Conservation (phyloP, 30 jellyfish, hydroid and myxozoan species). For the Turritopsis dohrnii region DNA sequence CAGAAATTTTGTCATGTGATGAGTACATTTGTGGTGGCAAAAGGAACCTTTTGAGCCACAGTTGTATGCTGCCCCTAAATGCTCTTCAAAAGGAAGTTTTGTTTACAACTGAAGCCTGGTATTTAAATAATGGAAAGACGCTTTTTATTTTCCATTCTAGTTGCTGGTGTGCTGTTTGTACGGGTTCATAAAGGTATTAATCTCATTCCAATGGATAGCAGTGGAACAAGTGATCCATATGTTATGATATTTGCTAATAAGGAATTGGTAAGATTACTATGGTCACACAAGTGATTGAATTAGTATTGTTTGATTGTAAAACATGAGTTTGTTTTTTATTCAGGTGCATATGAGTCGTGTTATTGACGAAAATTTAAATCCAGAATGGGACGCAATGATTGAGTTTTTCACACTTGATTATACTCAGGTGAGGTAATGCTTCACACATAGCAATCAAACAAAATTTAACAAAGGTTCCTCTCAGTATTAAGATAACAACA, state of each 20-base stretch:
- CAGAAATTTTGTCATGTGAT: too few species aligned
- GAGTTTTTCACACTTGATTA: constrained; percentile 89
- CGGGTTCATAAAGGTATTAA: constrained; percentile 84
- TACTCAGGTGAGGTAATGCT: constrained; percentile 50
- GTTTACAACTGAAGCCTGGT: too few species aligned
- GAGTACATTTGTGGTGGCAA: too few species aligned
- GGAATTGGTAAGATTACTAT: constrained; percentile 61
- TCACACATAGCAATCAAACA: neutral
- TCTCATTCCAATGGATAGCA: constrained; percentile 95
- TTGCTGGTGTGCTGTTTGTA: constrained; percentile 89
- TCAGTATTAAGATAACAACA: too few species aligned
- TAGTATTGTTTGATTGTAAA: neutral
- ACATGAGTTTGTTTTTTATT: neutral
- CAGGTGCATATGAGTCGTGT: constrained; percentile 80
- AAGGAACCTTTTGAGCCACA: too few species aligned
- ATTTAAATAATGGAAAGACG: too few species aligned
- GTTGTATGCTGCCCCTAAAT: too few species aligned
- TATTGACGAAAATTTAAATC: constrained; percentile 86
- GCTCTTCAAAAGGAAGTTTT: too few species aligned
- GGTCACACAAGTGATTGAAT: neutral
- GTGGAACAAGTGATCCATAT: constrained; percentile 97
- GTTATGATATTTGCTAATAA: constrained; percentile 83
- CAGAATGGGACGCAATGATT: constrained; percentile 95
- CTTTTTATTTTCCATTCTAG: constrained; percentile 24
- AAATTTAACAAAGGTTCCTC: too few species aligned